Conservation (phyloP, 2,888 invertebrate genomes). For the Platypus cylindrus region DNA sequence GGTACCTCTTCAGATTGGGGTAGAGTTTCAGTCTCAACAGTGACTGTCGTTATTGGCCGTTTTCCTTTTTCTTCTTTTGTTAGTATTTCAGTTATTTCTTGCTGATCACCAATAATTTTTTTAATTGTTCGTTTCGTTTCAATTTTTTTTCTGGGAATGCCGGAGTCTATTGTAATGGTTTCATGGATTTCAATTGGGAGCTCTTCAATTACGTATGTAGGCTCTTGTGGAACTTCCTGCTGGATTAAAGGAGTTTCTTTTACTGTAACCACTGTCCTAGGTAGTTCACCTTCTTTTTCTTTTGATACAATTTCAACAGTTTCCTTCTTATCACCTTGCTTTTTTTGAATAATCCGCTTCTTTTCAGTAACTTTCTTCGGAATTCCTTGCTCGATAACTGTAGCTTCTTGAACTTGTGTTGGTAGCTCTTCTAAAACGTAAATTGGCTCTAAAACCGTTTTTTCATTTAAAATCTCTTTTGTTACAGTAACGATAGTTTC, state of each 20-base stretch:
- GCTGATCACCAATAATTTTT: constrained; percentile 24
- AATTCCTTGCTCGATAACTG: constrained; percentile 17
- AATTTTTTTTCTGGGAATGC: constrained; percentile 15
- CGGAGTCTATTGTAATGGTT: constrained; percentile 14
- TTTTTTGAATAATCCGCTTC: constrained; percentile 10
- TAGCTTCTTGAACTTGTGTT: constrained; percentile 21
- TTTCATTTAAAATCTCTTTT: not conserved
- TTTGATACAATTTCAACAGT: constrained; percentile 7
- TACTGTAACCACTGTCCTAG: constrained; percentile 7
- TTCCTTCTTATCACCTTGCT: constrained; percentile 12
- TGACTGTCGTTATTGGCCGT: constrained; percentile 31
- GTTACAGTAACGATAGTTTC: constrained; percentile 6
- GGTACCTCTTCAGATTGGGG: constrained; percentile 18
- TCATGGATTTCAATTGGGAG: constrained; percentile 18
- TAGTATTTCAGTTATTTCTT: constrained; percentile 32
- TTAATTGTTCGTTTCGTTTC: constrained; percentile 23
- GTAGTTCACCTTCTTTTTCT: constrained; percentile 8
- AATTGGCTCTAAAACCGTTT: constrained; percentile 7
- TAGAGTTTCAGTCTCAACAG: constrained; percentile 21
- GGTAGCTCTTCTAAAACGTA: constrained; percentile 24
- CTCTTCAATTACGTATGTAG: constrained; percentile 15
- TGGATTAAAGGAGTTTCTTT: constrained; percentile 31
- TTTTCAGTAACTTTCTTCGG: constrained; percentile 11
- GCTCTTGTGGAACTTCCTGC: constrained; percentile 22
- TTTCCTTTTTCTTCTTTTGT: constrained; percentile 38